Percentiles rank a stretch among this genome's conserved stretches.
Conservation (phyloP, 2,797 vertebrate genomes). For the Dryobates pubescens region DNA sequence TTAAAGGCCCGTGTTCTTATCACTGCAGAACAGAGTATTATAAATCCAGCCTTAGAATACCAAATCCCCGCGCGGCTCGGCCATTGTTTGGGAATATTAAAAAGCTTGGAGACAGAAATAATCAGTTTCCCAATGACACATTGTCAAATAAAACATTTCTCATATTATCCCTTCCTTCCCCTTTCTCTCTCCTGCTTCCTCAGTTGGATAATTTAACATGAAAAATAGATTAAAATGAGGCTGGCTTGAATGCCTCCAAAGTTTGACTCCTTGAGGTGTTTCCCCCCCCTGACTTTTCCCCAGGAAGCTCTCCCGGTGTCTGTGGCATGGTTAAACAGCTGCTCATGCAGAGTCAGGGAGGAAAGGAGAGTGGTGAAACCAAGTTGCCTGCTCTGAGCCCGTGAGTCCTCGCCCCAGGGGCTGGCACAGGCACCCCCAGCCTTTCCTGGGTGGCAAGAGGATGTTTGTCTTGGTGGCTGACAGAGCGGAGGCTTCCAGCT, state of each 20-base stretch:
- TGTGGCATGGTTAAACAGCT: background rate
- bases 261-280: slow-evolving; percentile 17
- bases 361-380: accelerated
- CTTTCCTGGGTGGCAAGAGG: background rate
- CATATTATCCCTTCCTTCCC: slow-evolving; percentile 74
- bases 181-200: slow-evolving; percentile 67
- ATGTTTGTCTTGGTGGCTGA: accelerated
- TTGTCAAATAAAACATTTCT: slow-evolving; percentile 81
- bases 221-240: slow-evolving; percentile 76
- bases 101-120: slow-evolving; percentile 82
- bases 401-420: accelerated
- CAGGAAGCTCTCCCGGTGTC: background rate
- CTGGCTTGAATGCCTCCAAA: slow-evolving; percentile 53
- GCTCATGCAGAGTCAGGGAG: accelerated
- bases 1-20: slow-evolving; percentile 84
- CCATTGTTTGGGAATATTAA: slow-evolving; percentile 82
- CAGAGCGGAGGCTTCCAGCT: background rate
- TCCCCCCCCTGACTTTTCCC: background rate
- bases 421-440: accelerated
- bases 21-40: slow-evolving; percentile 82
- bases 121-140: slow-evolving; percentile 82
- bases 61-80: slow-evolving; percentile 75
- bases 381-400: background rate
- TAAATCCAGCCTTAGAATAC: slow-evolving; percentile 84
- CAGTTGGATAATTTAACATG: slow-evolving; percentile 73